These are phyloP conservation scores for Drosophila siamana DNA, from an alignment of 2,888 invertebrate genomes.

Conservation along the genomic window DNA sequence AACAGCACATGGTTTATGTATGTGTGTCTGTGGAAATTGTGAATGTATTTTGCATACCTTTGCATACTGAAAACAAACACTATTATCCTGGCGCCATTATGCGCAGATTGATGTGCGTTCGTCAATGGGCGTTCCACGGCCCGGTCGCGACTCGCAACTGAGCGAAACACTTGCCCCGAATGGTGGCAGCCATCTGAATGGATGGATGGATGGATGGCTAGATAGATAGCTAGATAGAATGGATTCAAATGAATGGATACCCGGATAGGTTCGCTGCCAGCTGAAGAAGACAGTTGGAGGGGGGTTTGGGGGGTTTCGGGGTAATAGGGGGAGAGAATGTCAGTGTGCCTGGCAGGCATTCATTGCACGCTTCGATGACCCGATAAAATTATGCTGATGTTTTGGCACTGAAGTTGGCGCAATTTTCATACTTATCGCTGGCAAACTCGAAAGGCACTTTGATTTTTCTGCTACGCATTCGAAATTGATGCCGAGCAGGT, in stretches of 20 bases:
- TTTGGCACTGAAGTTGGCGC: constrained; percentile 26
- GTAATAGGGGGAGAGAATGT: background rate
- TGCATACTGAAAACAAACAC: constrained; percentile 71
- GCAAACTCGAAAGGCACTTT: constrained; percentile 38
- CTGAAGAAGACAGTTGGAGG: too few species aligned
- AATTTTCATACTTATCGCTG: constrained; percentile 26
- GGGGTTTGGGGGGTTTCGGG: too few species aligned
- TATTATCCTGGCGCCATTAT: constrained; percentile 73
- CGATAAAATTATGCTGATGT: constrained; percentile 63
- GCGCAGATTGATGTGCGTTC: constrained; percentile 74
- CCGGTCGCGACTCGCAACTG: constrained; percentile 14
- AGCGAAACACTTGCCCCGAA: constrained; percentile 48
- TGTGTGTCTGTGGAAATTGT: constrained; percentile 37
- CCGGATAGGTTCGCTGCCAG: background rate
- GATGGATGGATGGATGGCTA: constrained; percentile 24
- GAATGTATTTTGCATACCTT: constrained; percentile 67
- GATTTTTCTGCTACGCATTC: constrained; percentile 46
- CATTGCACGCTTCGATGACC: constrained; percentile 68
- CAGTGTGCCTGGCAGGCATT: constrained; percentile 34
- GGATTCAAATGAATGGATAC: constrained; percentile 23
- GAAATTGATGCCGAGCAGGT: constrained; percentile 56
- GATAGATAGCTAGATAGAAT: constrained; percentile 9
- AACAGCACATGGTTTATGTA: constrained; percentile 24
- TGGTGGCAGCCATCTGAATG: constrained; percentile 19
- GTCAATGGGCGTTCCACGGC: constrained; percentile 24